Percentiles rank a stretch among this genome's conserved stretches.
Evolutionary conservation across 1,140 invertebrate genomes (phyloP).

Genomic region (Aethina tumida): DNA sequence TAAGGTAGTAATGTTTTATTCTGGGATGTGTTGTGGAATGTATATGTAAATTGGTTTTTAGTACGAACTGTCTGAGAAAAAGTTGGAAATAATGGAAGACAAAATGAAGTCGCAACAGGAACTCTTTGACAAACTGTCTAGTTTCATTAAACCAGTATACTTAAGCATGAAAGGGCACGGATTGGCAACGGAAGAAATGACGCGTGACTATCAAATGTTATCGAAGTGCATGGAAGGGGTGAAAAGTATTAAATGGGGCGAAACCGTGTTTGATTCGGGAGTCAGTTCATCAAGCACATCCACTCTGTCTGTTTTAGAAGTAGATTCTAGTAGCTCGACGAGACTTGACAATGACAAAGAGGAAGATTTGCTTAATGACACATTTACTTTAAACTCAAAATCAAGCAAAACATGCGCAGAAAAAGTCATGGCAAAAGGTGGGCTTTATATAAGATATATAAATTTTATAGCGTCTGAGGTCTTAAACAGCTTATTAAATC

Average conservation of each 20-base stretch:
- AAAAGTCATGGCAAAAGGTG: conserved; percentile 22
- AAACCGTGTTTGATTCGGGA: conserved; percentile 28
- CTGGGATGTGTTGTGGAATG: neutral
- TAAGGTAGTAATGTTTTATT: conserved; percentile 10
- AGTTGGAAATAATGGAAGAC: conserved; percentile 15
- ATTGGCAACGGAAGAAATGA: conserved; percentile 18
- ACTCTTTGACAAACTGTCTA: conserved; percentile 22
- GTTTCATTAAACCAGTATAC: conserved; percentile 20
- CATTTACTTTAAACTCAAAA: neutral
- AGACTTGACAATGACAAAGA: too few relatives aligned
- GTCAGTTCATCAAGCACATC: too few relatives aligned
- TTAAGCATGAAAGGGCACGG: conserved; percentile 22
- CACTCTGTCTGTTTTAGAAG: too few relatives aligned
- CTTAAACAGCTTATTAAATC: too few relatives aligned
- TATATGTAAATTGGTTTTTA: conserved; percentile 13
- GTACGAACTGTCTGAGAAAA: conserved; percentile 17
- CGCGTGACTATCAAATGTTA: conserved; percentile 21
- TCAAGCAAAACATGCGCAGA: conserved; percentile 1
- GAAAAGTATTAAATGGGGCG: conserved; percentile 39
- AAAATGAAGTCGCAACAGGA: conserved; percentile 19
- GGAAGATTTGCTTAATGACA: neutral
- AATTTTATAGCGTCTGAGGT: too few relatives aligned
- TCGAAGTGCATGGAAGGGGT: conserved; percentile 35
- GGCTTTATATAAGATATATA: too few relatives aligned
- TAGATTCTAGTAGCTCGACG: too few relatives aligned